These are phyloP conservation scores for Sebastes oblongus DNA, from an alignment of 2,797 vertebrate species.

Conservation along the genomic window DNA sequence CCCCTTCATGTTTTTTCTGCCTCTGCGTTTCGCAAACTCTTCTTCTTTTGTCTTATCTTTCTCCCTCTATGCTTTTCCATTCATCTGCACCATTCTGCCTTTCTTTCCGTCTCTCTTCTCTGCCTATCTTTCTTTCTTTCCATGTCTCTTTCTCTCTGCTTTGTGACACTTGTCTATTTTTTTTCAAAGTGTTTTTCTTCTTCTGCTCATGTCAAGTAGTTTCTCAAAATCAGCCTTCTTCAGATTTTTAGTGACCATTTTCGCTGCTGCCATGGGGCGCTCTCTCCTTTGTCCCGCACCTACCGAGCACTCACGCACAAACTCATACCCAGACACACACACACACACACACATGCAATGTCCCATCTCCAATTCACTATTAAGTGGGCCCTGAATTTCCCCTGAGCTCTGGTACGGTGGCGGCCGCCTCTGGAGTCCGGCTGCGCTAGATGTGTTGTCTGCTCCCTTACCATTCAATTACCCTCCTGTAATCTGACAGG, in stretches of 20 bases:
- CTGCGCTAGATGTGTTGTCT: slow-evolving; percentile 79
- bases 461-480: slow-evolving; percentile 78
- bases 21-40: slow-evolving; percentile 6
- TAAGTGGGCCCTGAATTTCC: slow-evolving; percentile 77
- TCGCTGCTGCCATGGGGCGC: slow-evolving; percentile 33
- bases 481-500: slow-evolving; percentile 81
- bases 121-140: neutral
- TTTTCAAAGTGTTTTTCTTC: neutral
- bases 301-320: slow-evolving; percentile 10
- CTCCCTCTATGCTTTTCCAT: neutral
- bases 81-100: neutral
- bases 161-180: neutral
- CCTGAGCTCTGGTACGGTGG: slow-evolving; percentile 72
- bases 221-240: slow-evolving; percentile 42
- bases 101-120: neutral
- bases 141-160: neutral
- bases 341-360: slow-evolving; percentile 40
- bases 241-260: slow-evolving; percentile 58
- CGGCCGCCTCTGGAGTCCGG: slow-evolving; percentile 72
- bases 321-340: slow-evolving; percentile 14
- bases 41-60: neutral
- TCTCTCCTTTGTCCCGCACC: slow-evolving; percentile 54
- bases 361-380: slow-evolving; percentile 72
- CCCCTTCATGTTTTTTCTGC: slow-evolving; percentile 3
- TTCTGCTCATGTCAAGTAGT: slow-evolving; percentile 22